Evolutionary conservation across 92 coral and sea anemone genomes (phyloP).

Genomic region (Parazoanthus swiftii): DNA sequence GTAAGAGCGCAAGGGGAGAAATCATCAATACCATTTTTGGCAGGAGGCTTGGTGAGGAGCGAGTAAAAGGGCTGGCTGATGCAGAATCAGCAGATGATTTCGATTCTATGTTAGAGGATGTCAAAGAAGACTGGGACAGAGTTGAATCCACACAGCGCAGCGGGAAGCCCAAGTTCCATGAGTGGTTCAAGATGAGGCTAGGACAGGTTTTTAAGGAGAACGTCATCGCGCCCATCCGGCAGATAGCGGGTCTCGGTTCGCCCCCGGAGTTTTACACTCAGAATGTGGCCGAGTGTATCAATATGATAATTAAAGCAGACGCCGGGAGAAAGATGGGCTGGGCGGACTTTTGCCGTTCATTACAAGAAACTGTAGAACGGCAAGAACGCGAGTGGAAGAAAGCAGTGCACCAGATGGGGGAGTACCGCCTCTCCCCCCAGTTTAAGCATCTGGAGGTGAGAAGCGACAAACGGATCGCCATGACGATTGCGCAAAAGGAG

Average conservation of each 20-base stretch:
- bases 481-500: constrained; percentile 44
- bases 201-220: constrained; percentile 59
- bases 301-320: constrained; percentile 52
- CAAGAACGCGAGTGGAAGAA: constrained; percentile 54
- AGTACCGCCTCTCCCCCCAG: constrained; percentile 41
- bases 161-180: constrained; percentile 52
- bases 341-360: constrained; percentile 57
- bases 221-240: constrained; percentile 55
- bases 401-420: constrained; percentile 61
- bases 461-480: constrained; percentile 45
- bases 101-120: constrained; percentile 52
- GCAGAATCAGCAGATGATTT: constrained; percentile 49
- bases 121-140: constrained; percentile 43
- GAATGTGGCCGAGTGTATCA: constrained; percentile 55
- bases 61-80: constrained; percentile 56
- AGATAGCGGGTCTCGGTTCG: constrained; percentile 55
- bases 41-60: constrained; percentile 39
- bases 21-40: constrained; percentile 54
- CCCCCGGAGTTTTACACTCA: constrained; percentile 63
- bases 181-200: constrained; percentile 54
- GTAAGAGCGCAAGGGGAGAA: constrained; percentile 41
- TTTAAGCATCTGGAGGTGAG: constrained; percentile 56
- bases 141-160: constrained; percentile 53
- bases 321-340: constrained; percentile 56
- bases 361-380: constrained; percentile 45